Evolutionary conservation across 1,140 invertebrate species (phyloP).

Genomic region (Papilio polyxenes): DNA sequence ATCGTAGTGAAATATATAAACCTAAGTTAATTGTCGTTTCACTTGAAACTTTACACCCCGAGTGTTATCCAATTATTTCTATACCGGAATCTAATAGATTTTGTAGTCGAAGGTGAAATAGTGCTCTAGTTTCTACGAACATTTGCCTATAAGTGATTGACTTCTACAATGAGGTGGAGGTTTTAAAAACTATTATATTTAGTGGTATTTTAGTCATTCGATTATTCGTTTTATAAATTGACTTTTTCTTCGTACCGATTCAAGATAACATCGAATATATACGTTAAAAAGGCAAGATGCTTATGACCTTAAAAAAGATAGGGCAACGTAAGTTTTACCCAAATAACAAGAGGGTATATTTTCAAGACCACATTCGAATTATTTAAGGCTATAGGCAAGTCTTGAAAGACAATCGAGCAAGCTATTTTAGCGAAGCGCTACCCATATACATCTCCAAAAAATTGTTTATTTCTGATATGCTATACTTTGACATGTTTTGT

Average conservation of each 20-base stretch:
- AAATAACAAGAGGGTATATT: no score
- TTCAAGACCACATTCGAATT: no score
- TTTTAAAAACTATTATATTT: background rate
- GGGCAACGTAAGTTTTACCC: no score
- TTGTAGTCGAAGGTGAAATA: constrained; percentile 2
- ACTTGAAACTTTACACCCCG: constrained; percentile 21
- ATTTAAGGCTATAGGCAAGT: no score
- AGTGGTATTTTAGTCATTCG: background rate
- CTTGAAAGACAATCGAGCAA: no score
- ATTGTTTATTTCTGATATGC: no score
- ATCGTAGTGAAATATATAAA: constrained; percentile 17
- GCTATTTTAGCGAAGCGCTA: no score
- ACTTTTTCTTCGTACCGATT: background rate
- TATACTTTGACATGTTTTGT: no score
- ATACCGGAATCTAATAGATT: background rate
- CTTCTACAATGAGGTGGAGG: background rate
- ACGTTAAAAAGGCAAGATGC: no score
- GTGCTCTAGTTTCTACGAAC: background rate
- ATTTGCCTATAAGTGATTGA: background rate
- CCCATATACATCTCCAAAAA: no score
- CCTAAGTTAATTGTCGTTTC: constrained; percentile 24
- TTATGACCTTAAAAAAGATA: no score
- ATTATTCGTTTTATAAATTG: background rate
- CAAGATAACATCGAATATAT: no score
- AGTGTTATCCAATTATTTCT: constrained; percentile 22